Percentiles rank a stretch among this genome's conserved stretches.
Evolutionary conservation across 2,797 vertebrate genomes (phyloP).

Genomic region (Arnoldichthys spilopterus): DNA sequence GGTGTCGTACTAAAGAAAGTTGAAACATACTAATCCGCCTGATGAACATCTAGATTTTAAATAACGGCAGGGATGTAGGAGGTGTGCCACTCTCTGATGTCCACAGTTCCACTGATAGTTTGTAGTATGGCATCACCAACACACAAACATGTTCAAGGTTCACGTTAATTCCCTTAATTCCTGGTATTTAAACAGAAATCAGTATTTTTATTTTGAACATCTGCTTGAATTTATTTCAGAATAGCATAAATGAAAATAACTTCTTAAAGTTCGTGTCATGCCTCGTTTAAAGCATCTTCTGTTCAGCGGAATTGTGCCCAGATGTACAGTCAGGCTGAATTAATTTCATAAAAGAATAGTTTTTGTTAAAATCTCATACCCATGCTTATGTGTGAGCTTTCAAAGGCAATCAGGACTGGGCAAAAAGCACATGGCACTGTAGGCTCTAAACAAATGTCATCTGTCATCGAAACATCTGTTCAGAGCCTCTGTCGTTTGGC

Average conservation of each 20-base stretch:
- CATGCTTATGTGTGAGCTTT: conserved; percentile 26
- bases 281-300: conserved; percentile 39
- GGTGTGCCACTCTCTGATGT: conserved; percentile 2
- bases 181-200: conserved; percentile 2
- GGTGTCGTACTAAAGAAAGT: conserved; percentile 64
- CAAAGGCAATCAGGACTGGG: conserved; percentile 27
- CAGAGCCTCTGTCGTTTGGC: conserved; percentile 31
- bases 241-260: conserved; percentile 17
- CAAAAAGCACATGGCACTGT: not conserved
- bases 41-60: conserved; percentile 34
- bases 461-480: conserved; percentile 36
- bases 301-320: conserved; percentile 28
- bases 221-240: conserved; percentile 16
- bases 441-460: conserved; percentile 26
- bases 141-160: conserved; percentile 27
- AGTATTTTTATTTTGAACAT: conserved; percentile 56
- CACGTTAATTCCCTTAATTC: conserved; percentile 5
- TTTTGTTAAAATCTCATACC: conserved; percentile 31
- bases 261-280: conserved; percentile 33
- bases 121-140: not conserved
- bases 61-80: not conserved
- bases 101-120: not conserved
- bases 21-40: conserved; percentile 61
- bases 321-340: conserved; percentile 33
- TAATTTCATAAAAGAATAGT: conserved; percentile 26